Evolutionary conservation across 2,797 vertebrate species (phyloP).

Genomic region (Crocodylus rhombifer): DNA sequence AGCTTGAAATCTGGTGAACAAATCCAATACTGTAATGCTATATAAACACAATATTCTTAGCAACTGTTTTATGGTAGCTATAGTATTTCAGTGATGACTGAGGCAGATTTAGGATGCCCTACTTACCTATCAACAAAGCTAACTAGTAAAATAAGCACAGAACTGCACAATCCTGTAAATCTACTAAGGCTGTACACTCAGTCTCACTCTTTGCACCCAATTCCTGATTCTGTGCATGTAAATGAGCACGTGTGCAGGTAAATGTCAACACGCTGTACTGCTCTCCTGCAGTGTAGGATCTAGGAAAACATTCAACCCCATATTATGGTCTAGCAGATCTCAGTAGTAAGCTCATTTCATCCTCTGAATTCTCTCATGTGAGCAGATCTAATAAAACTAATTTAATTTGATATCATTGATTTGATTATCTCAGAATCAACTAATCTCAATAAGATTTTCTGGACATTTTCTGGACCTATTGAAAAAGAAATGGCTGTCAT

Average conservation of each 20-base stretch:
- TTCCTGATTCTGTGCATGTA: not conserved
- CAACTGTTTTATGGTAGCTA: not conserved
- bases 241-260: not conserved
- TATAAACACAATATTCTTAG: conserved; percentile 42
- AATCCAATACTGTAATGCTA: conserved; percentile 1
- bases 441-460: not conserved
- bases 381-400: not conserved
- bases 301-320: not conserved
- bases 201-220: not conserved
- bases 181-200: not conserved
- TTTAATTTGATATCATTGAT: not conserved
- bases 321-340: not conserved
- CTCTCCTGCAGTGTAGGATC: not conserved
- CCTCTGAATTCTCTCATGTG: fast-evolving
- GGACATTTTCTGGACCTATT: not conserved
- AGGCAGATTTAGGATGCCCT: conserved; percentile 25
- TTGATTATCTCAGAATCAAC: not conserved
- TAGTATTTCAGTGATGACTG: not conserved
- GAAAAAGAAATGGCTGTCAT: not conserved
- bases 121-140: conserved; percentile 12
- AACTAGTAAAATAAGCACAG: not conserved
- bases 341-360: not conserved
- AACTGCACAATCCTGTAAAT: not conserved
- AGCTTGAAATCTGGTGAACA: conserved; percentile 14
- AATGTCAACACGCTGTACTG: not conserved